Base-by-base conservation (phyloP, 2,888 invertebrate species). In the Hemistola chrysoprasaria region DNA sequence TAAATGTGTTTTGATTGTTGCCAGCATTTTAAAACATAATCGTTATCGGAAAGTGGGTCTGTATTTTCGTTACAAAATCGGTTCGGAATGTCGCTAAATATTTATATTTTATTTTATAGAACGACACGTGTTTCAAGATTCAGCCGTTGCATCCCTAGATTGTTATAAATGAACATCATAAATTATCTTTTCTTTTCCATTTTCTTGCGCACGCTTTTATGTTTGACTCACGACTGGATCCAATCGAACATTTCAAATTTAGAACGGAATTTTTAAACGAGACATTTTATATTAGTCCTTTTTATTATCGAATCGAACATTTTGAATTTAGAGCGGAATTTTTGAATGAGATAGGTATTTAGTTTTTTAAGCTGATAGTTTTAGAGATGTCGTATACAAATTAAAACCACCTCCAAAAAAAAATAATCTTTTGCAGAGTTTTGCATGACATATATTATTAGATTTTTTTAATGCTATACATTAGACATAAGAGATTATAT, bases 61-160 rank as follows among this genome's bases (percentile, higher is more conserved):
- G n/a, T n/a, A n/a, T n/a, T n/a, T n/a, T n/a, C 38, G 34, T 47
- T 47, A 38, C 41, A 43, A 41, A 50, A 41, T 47, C 40, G 26
- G 28, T 38, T 32, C 35, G 46, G 47, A 54, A 56, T 48, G 51
- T 40, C 45, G 40, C 47, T 52, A 43, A 44, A 52, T 47, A 54
- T 54, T 50, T n/a, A n/a, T n/a, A 51, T 57, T 51, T 54, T 16
- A 16, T 16, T 16, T 57, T 53, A 50, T 49, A 47, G 47, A 31
- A 47, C 16, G 47, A 53, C 53, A 53, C 40, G 39, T 51, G 51
- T 53, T 55, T 53, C 46, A 50, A 51, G 28, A 4, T n/a, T n/a
- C 47, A 56, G 53, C 65, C 62, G 69, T 62, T 67, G 67, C 67
- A 60, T 62, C 47, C 34, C 47, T 54, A 49, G 58, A 63, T 68